Evolutionary conservation across 2,888 invertebrate genomes (phyloP).

Genomic region (Heliconius charithonia): DNA sequence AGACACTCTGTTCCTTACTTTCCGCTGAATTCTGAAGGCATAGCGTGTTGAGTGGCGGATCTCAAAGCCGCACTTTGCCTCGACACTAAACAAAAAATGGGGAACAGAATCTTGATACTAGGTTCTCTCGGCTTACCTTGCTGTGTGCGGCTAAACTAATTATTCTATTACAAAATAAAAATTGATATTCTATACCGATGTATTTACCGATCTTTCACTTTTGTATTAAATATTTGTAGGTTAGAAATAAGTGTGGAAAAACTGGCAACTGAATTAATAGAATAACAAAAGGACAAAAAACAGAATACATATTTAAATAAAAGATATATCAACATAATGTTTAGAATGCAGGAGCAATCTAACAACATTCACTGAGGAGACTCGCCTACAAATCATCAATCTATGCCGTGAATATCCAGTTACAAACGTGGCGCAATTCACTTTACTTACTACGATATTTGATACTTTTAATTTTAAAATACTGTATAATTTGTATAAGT

Average conservation of each 20-base stretch:
- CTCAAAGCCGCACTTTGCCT: no score
- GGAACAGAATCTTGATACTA: no score
- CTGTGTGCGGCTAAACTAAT: no score
- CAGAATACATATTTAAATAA: background rate
- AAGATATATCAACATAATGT: background rate
- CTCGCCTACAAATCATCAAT: constrained; percentile 32
- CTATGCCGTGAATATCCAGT: constrained; percentile 25
- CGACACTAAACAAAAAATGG: no score
- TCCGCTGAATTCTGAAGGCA: no score
- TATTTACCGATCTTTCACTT: no score
- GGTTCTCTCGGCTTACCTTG: no score
- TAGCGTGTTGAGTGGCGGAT: no score
- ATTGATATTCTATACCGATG: no score
- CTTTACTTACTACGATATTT: background rate
- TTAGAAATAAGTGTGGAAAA: background rate
- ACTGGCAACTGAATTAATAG: no score
- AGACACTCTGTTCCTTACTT: no score
- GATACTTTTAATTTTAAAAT: constrained; percentile 1
- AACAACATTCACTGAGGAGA: constrained; percentile 35
- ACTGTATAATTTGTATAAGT: no score
- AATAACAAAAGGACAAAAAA: background rate
- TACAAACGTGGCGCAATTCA: constrained; percentile 29
- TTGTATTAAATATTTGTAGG: background rate
- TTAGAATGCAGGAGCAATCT: constrained; percentile 31
- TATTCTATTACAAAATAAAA: background rate